A percentile compares a stretch with the other conserved stretches of the same genome.
Conservation (phyloP, 2,797 vertebrate species). For the Rhodeus uyekii region DNA sequence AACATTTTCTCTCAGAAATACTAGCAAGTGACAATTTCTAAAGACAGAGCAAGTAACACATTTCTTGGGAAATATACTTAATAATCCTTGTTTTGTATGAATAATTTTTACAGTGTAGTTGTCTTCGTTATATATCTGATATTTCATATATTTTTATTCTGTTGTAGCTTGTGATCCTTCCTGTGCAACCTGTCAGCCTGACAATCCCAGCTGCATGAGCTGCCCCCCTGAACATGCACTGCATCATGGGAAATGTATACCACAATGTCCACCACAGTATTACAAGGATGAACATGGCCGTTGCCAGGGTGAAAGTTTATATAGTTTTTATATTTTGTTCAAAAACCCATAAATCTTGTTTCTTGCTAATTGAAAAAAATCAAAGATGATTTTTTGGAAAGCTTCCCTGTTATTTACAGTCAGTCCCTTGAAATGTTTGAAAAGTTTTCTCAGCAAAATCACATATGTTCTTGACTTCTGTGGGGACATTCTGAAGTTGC, state of each 20-base stretch:
- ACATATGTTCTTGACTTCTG: neutral
- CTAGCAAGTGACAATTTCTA: no score
- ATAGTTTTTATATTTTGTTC: neutral
- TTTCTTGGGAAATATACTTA: neutral
- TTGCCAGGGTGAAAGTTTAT: constrained; percentile 82
- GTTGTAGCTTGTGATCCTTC: constrained; percentile 83
- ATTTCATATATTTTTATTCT: neutral
- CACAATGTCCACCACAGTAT: constrained; percentile 79
- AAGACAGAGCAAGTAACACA: neutral
- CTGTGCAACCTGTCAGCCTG: constrained; percentile 84
- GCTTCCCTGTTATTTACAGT: constrained; percentile 7
- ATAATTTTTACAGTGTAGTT: neutral
- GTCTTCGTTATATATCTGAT: neutral
- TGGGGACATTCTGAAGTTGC: neutral
- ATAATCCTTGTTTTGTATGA: neutral
- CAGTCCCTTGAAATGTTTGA: neutral
- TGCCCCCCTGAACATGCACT: constrained; percentile 77
- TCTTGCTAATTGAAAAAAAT: neutral
- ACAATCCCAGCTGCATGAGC: constrained; percentile 77
- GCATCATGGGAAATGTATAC: constrained; percentile 80
- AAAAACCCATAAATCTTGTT: constrained; percentile 2
- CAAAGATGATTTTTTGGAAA: constrained; percentile 2
- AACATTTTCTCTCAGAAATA: neutral
- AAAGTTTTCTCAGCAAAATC: neutral
- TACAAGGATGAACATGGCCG: constrained; percentile 71